A percentile compares a stretch with the other conserved stretches of the same genome.
phyloP scores from a whole-genome alignment of 2,888 invertebrate species.

The Ernsta delagoae region DNA sequence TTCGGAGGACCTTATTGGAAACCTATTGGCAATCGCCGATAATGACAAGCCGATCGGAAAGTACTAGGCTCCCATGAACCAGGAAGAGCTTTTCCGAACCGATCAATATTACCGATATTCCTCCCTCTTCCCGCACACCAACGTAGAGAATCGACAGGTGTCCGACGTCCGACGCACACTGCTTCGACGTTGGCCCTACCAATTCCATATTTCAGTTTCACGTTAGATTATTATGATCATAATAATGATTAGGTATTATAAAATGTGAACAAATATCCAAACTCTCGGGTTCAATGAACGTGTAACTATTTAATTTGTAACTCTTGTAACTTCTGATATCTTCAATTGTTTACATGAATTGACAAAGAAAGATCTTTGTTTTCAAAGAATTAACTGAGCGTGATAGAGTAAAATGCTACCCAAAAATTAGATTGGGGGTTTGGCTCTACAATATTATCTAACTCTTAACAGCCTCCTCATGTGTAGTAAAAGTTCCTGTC shows the following conservation, averaged over 20 bases:
- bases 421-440: background rate
- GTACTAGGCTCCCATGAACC: constrained; percentile 65
- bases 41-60: constrained; percentile 79
- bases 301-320: background rate
- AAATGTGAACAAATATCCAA: background rate
- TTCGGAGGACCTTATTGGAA: constrained; percentile 48
- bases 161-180: constrained; percentile 22
- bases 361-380: background rate
- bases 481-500: background rate
- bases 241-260: too few relatives aligned
- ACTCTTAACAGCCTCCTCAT: background rate
- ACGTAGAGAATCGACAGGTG: constrained; percentile 47
- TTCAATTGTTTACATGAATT: background rate
- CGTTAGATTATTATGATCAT: background rate
- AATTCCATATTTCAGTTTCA: constrained; percentile 29
- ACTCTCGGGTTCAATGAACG: constrained; percentile 1
- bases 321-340: background rate
- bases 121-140: constrained; percentile 57
- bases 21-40: constrained; percentile 73
- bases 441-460: too few relatives aligned
- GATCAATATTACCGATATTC: constrained; percentile 70
- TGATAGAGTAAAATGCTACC: background rate
- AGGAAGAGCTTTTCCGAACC: constrained; percentile 69
- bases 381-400: constrained; percentile 4
- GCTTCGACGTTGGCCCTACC: too few relatives aligned